Conservation (phyloP, 2,797 vertebrate species). For the Chelon labrosus region DNA sequence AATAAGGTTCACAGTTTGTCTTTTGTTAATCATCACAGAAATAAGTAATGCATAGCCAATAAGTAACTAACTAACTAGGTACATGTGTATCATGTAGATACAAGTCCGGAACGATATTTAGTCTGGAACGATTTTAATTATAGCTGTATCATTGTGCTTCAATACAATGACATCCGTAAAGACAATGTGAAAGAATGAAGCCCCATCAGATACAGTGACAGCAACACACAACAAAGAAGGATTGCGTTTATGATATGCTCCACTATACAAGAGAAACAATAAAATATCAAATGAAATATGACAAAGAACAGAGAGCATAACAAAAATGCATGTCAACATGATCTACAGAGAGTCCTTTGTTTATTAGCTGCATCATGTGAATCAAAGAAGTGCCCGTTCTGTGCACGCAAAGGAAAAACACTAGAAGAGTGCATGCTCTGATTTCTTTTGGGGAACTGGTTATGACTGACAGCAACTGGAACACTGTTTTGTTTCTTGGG, state of each 20-base stretch:
- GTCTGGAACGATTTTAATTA: conserved; percentile 18
- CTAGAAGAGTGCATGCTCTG: neutral
- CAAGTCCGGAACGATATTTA: conserved; percentile 11
- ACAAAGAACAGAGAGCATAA: conserved; percentile 13
- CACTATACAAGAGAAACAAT: neutral
- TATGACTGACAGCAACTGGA: conserved; percentile 52
- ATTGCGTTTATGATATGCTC: neutral
- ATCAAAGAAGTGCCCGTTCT: conserved; percentile 28
- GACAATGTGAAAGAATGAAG: conserved; percentile 28
- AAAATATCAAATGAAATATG: conserved; percentile 25
- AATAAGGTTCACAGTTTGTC: neutral
- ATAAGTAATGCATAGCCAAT: neutral
- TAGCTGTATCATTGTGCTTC: conserved; percentile 13
- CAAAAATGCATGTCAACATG: conserved; percentile 21
- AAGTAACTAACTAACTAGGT: neutral
- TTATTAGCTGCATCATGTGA: conserved; percentile 33
- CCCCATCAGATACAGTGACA: conserved; percentile 9
- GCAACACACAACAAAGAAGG: conserved; percentile 6
- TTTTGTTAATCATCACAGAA: conserved; percentile 13
- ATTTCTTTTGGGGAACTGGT: conserved; percentile 39
- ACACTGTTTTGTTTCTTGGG: conserved; percentile 37
- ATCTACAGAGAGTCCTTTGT: conserved; percentile 14
- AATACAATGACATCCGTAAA: conserved; percentile 17
- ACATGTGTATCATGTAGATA: neutral
- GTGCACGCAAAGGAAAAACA: conserved; percentile 39